These are phyloP conservation scores for Aphidoletes aphidimyza DNA, from an alignment of 2,888 invertebrate genomes.

Conservation along the genomic window DNA sequence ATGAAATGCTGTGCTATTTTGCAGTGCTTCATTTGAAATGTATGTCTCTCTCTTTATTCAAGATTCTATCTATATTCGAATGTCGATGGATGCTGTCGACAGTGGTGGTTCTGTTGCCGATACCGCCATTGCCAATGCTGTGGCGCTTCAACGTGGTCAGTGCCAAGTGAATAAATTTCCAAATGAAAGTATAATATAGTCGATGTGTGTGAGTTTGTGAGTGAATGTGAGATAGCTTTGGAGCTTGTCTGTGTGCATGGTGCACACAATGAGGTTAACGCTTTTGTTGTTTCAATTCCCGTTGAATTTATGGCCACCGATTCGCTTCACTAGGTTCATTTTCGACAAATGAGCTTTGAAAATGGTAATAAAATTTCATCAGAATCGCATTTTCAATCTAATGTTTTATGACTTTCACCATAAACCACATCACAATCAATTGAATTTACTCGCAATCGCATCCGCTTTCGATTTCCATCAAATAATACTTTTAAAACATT, in stretches of 20 bases:
- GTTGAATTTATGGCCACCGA: neutral
- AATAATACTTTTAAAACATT: neutral
- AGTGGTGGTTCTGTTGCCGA: neutral
- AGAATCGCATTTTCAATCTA: neutral
- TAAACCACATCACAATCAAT: slow-evolving; percentile 20
- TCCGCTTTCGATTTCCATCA: neutral
- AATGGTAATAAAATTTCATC: neutral
- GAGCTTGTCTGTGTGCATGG: too few relatives aligned
- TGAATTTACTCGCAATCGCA: slow-evolving; percentile 10
- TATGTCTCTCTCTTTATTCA: neutral
- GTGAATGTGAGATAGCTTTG: too few relatives aligned
- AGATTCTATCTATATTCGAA: too few relatives aligned
- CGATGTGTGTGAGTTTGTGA: neutral
- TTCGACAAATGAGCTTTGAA: neutral
- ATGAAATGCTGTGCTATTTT: neutral
- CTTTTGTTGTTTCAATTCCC: slow-evolving; percentile 29
- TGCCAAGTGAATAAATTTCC: slow-evolving; percentile 2
- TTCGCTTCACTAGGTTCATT: slow-evolving; percentile 8
- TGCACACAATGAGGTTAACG: too few relatives aligned
- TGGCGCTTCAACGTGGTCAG: neutral
- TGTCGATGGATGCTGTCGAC: too few relatives aligned
- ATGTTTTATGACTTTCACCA: neutral
- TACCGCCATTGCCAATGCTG: neutral
- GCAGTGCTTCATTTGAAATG: neutral
- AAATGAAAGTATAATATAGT: neutral